Evolutionary conservation across 2,113 vertebrate species (phyloP).

Genomic region (Eurypyga helias): DNA sequence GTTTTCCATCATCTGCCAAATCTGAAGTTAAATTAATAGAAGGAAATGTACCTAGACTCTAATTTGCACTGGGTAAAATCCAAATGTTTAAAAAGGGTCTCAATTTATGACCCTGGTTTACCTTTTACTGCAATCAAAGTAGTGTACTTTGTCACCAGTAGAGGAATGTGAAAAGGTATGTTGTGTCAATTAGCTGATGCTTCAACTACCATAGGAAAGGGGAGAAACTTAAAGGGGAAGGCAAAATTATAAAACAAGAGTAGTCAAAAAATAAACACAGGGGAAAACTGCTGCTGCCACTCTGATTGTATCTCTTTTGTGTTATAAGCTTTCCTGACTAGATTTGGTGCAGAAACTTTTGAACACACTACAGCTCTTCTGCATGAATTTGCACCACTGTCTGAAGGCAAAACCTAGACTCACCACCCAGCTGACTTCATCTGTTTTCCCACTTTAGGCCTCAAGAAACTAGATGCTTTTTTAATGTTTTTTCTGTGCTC

Average conservation of each 20-base stretch:
- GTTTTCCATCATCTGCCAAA: not conserved
- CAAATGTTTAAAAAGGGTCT: not conserved
- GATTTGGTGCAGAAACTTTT: not conserved
- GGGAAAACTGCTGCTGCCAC: not conserved
- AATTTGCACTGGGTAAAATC: not conserved
- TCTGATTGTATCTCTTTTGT: not conserved
- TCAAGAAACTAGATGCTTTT: not conserved
- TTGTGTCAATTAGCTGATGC: not conserved
- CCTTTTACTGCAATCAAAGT: not conserved
- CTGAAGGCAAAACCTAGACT: not conserved
- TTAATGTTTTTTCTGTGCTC: not conserved
- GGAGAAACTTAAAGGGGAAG: not conserved
- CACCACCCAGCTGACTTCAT: not conserved
- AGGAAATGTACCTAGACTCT: not conserved
- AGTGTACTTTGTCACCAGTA: not conserved
- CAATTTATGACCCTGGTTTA: not conserved
- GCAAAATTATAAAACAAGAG: not conserved
- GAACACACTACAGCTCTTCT: too few relatives aligned
- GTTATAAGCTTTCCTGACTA: not conserved
- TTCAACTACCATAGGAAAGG: not conserved
- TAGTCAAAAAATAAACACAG: not conserved
- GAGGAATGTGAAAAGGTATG: not conserved
- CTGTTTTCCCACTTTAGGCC: not conserved
- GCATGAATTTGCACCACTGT: fast-evolving
- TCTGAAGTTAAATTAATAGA: not conserved